Evolutionary conservation across 2,113 vertebrate species (phyloP), one percentile per base, ranked within the genome.

Genomic region (Bujurquina vittata): DNA sequence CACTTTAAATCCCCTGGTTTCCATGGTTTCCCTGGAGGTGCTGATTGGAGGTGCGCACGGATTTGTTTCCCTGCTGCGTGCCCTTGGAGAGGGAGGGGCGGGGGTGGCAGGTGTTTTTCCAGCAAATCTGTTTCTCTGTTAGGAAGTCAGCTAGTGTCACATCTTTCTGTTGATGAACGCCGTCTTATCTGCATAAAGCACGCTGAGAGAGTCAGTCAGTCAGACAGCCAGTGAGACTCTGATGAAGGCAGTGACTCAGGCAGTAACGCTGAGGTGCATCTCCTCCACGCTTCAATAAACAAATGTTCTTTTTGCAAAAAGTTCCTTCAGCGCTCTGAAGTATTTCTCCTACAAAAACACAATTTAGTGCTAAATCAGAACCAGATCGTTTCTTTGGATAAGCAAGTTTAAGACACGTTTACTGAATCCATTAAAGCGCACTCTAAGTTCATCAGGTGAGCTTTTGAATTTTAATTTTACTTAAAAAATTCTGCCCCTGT

Each of bases 11-110:
- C 18, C 31, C 15, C 22, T 10, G 1, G 67, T 81, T 84, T 75
- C 81, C 84, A 80, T 84, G 84, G 77, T 86, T 80, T 86, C 74
- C 60, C 57, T 15, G 10, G 49, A 59, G 58, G 63, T 20, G 72
- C 62, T 23, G 81, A 87, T 31, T 40, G 57, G 49, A 40, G 29
- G 80, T 20, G 72, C 8, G 4, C 58, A 33, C 15, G 20, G 63
- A 65, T 77, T 46, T 40, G 63, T 80, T 22, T 78, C 29, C 57
- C 73, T 4, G 54, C 73, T 65, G 55, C 1, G 10, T 56, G 75
- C 80, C 80, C 77, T 86, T 81, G 43, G 72, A 33, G 75, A 69
- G 17, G 56, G 23, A 26, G 65, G n/a, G 67, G 2, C 49, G n/a
- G 10, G 63, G 17, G 31, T 55, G 55, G 3, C 4, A 8, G 22